Base-by-base conservation (phyloP, 2,888 invertebrate genomes). In the Andrena dorsata region DNA sequence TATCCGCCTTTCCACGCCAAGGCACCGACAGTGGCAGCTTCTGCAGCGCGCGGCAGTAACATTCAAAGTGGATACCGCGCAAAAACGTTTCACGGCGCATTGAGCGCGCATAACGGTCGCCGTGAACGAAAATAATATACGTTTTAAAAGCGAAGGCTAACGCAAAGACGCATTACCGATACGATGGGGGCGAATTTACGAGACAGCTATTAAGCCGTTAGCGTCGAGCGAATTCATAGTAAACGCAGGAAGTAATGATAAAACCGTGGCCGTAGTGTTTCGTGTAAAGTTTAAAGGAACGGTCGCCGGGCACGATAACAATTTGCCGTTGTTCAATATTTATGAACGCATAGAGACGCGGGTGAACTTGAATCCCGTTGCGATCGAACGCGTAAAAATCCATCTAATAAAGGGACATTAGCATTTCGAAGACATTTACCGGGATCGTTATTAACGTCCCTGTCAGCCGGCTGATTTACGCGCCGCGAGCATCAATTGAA, bases 181-280 rank as follows among this genome's bases (percentile, higher is more conserved):
- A 69, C 35, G 8, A 20, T 28, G 60, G 51, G 64, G 35, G 65
- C 61, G 41, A 80, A 80, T 76, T 71, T 71, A 71, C 16, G 61
- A 61, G 80, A 63, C 71, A 80, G 66, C 35, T 70, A 76, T 70
- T 60, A 20, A 41, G 61, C 49, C 80, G 71, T 76, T 80, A 76
- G 28, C 53, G 64, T 53, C 47, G 66, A 68, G 61, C 53, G 70
- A 53, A 76, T 66, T 80, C 80, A 68, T 76, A 76, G 64, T 80
- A 76, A 76, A 71, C 26, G 41, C 53, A 51, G 80, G 66, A 66
- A 65, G 66, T 76, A 76, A 71, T 61, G 76, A 71, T 76, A 76
- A 76, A 78, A 63, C 61, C 26, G 63, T 68, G 41, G 32, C 16
- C 73, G 65, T 66, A 61, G 49, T 35, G 41, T 73, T 51, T 61